Evolutionary conservation across 2,888 invertebrate genomes (phyloP), one percentile per base, ranked within the genome.

Genomic region (Herminia tarsipennalis): DNA sequence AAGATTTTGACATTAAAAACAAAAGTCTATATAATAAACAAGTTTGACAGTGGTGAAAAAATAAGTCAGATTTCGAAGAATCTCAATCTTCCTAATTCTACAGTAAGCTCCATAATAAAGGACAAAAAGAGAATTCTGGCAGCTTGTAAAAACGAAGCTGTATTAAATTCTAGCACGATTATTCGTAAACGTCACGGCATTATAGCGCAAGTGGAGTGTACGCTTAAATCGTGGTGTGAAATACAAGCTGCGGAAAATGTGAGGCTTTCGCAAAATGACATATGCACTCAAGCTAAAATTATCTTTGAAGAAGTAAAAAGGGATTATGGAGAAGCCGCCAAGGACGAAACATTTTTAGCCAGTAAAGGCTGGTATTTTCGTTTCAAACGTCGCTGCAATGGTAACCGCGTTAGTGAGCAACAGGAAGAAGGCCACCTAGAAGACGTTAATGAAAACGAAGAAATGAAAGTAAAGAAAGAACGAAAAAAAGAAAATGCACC

Each of bases 331-430:
- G 46, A 49, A 41, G 46, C 43, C 22, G 44, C 43, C 48, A 49
- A 48, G 39, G 40, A 34, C 14, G 41, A 38, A 38, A 37, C 36
- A 13, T 52, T 49, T 48, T 44, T 43, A 29, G 56, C 54, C 34
- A 66, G 58, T 39, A 54, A 45, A 16, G 50, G 62, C 20, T 62
- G 59, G 63, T 64, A 58, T 42, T 49, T 47, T 28, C 50, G 53
- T 48, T 58, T 66, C 27, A 64, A 62, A 40, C 42, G 30, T 25
- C 52, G 63, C 6, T 52, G 37, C 42, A 56, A 62, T 41, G 37
- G 42, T 13, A 55, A 60, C 30, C 62, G 38, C 29, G 49, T 63
- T 16, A 29, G 32, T 9, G 29, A 21, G 9, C 39, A 35, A 42
- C 5, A 9, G 4, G 46, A 57, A 33, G 34, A 62, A 20, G 37